Evolutionary conservation across 2,113 vertebrate species (phyloP), one percentile per base, ranked within the genome.

Genomic region (Ailuropoda melanoleuca): DNA sequence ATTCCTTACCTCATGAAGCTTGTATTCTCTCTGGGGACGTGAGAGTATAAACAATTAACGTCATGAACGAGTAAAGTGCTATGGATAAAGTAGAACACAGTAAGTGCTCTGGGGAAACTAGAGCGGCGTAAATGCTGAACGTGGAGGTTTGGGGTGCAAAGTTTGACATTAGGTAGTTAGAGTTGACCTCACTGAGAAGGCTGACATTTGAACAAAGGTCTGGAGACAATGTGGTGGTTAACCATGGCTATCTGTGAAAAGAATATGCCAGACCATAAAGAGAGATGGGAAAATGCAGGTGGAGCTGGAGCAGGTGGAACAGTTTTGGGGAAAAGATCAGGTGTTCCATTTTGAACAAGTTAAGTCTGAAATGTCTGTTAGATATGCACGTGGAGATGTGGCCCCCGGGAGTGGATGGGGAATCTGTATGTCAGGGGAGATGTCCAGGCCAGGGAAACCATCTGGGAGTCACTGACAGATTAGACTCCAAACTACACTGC

Each of bases 351-450:
- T 48, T 56, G 72, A 23, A 68, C 31, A 24, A 6, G 11, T 53
- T 82, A 31, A 37, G 1, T 66, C 48, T 75, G 34, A 39, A 50
- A 48, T 14, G 24, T 77, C 37, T 83, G 26, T 48, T 34, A 23
- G 48, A 43, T 19, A 19, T 26, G 11, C 48, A 34, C 5, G 6
- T 17, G 50, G 26, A 86, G 19, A 50, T 26, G 26, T 19, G 21
- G 46, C 1, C 1, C 1, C 9, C 4, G 39, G 24, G 18, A 8
- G 26, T 31, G 56, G 46, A 26, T 4, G 8, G 9, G 48, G 18
- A 77, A 48, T 37, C 18, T 1, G 23, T 21, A 46, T 46, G 90
- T 88, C 21, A 74, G 29, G 46, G 29, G 53, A n/a, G 43, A 55
- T 37, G 55, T 60, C 26, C 48, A 8, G 53, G 37, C 0, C 6